These are phyloP conservation scores for Paralvinella palmiformis DNA, from an alignment of 1,140 invertebrate genomes.

Conservation along the genomic window DNA sequence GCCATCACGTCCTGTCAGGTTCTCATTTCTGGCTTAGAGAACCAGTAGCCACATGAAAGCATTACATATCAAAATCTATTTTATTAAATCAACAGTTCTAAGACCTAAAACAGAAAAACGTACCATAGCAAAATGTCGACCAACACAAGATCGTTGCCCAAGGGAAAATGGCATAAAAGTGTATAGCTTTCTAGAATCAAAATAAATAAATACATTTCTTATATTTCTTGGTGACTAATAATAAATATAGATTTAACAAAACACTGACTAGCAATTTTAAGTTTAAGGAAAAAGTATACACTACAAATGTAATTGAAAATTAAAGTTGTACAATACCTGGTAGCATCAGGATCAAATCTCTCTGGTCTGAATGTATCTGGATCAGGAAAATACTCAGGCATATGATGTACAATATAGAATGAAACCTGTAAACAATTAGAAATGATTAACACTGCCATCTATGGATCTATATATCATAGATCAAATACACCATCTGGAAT, in stretches of 20 bases:
- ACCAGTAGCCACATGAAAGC: background rate
- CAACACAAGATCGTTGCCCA: constrained; percentile 9
- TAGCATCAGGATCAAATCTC: background rate
- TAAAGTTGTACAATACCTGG: background rate
- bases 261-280: background rate
- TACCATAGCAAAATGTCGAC: constrained; percentile 1
- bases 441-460: background rate
- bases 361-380: background rate
- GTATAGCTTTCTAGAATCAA: background rate
- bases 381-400: background rate
- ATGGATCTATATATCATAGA: background rate
- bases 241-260: background rate
- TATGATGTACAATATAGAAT: background rate
- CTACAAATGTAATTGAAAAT: background rate
- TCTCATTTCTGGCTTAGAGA: background rate
- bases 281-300: background rate
- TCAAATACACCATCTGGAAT: background rate
- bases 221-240: background rate
- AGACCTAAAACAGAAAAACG: background rate
- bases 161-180: constrained; percentile 3
- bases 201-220: no score
- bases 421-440: background rate
- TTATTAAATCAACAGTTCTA: background rate
- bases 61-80: background rate
- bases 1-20: no score